A percentile compares a stretch with the other conserved stretches of the same genome.
Evolutionary conservation across 2,797 vertebrate species (phyloP).

Genomic region (Falco naumanni): DNA sequence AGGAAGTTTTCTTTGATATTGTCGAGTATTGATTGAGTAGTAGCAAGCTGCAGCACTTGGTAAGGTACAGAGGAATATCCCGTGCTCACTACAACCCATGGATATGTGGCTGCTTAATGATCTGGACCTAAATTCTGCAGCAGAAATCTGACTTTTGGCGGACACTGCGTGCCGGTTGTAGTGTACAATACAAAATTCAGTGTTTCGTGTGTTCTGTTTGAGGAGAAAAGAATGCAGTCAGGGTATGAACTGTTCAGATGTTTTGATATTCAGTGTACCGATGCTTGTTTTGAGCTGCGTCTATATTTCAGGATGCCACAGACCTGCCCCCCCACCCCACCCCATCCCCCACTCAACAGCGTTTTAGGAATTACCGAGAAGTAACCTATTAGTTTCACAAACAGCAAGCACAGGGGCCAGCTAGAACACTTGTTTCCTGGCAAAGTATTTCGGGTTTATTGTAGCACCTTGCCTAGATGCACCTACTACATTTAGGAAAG

Average conservation of each 20-base stretch:
- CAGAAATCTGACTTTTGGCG: not conserved
- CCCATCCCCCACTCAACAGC: not conserved
- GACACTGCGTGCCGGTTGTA: not conserved
- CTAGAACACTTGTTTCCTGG: not conserved
- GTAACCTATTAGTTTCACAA: not conserved
- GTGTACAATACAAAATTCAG: not conserved
- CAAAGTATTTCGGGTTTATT: not conserved
- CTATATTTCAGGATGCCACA: not conserved
- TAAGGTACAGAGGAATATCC: not conserved
- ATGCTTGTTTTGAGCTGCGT: not conserved
- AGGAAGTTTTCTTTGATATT: not conserved
- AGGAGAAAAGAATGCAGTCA: not conserved
- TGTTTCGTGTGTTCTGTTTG: not conserved
- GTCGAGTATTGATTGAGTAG: not conserved
- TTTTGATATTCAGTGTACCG: not conserved
- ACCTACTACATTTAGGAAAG: not conserved
- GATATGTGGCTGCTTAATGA: not conserved
- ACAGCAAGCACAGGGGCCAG: not conserved
- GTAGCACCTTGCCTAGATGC: not conserved
- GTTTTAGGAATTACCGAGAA: not conserved
- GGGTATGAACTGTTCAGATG: not conserved
- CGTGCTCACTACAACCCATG: fast-evolving
- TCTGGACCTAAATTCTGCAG: not conserved
- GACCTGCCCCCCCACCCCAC: no score
- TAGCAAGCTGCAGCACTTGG: not conserved